Base-by-base conservation (phyloP, 2,113 vertebrate genomes). In the Thryonomys swinderianus region DNA sequence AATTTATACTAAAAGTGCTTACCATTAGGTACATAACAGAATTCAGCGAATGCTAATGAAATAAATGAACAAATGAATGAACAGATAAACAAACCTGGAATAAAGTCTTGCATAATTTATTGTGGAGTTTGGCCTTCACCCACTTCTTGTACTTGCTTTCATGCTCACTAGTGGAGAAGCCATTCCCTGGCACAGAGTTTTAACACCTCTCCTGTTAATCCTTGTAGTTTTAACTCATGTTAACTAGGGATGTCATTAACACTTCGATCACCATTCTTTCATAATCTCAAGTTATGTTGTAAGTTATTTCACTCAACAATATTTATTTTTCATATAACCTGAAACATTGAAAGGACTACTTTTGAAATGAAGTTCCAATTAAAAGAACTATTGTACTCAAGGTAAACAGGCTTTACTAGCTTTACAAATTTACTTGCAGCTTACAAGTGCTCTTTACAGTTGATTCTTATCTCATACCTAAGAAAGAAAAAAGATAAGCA, bases 391-490 rank as follows among this genome's bases (percentile, higher is more conserved):
- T 6, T 85, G 86, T 88, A 73, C 48, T 21, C 48, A 53, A 34
- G 48, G 7, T 34, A 53, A 32, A 78, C 32, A 53, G 9, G 32
- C 45, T 51, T 78, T 9, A 78, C 32, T 32, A 17, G 30, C 45
- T 53, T 51, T 5, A 21, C 7, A 89, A 57, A 27, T 83, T 88
- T 85, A 85, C 32, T 93, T 12, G 59, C n/a, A 21, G 23, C 83
- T 87, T 90, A 74, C n/a, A 95, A 69, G 34, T 48, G 18, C 3
- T 90, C n/a, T 79, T 57, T 64, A 76, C 64, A 86, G 81, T 73
- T 92, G 81, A 86, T 2, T 79, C 32, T 71, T 13, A 1, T 74
- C n/a, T 86, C 32, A 91, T n/a, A 87, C 7, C 27, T 62, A 66
- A 87, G 42, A 66, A 67, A 86, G 55, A 34, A 61, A 34, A 61